phyloP scores from a whole-genome alignment of 2,888 invertebrate genomes.

The Parnassius glacialis region DNA sequence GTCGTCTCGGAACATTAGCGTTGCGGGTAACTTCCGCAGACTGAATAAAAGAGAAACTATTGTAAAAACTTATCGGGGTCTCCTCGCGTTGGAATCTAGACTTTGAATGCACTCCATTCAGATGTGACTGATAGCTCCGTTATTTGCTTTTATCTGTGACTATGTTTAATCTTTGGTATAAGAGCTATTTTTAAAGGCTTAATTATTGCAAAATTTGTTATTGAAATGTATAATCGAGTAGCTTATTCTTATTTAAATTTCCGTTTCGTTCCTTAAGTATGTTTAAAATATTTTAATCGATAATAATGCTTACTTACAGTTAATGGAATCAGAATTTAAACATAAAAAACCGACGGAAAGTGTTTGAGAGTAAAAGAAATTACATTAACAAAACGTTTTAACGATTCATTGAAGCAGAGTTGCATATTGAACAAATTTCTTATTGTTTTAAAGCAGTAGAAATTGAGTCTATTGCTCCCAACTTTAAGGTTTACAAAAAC shows the following conservation, averaged over 20 bases:
- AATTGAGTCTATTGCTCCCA: conserved; percentile 38
- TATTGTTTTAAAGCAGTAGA: conserved; percentile 26
- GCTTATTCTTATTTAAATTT: too few species aligned
- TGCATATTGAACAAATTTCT: conserved; percentile 30
- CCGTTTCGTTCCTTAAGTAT: too few species aligned
- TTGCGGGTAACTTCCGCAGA: conserved; percentile 27
- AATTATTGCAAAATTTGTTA: too few species aligned
- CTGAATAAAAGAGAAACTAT: conserved; percentile 60
- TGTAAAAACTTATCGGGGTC: conserved; percentile 61
- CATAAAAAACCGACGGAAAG: conserved; percentile 44
- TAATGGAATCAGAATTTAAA: conserved; percentile 19
- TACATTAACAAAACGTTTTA: conserved; percentile 56
- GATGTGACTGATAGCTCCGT: conserved; percentile 46
- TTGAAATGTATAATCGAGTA: too few species aligned
- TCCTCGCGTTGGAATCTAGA: conserved; percentile 57
- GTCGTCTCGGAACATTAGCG: conserved; percentile 23
- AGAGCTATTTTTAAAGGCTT: too few species aligned
- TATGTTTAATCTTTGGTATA: conserved; percentile 6
- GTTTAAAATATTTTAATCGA: too few species aligned
- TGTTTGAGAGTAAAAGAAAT: conserved; percentile 47
- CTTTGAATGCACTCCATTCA: conserved; percentile 45
- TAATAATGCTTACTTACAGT: too few species aligned
- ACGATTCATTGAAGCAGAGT: conserved; percentile 50
- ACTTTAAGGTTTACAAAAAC: conserved; percentile 37
- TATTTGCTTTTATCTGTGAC: conserved; percentile 25